Percentiles rank a stretch among this genome's conserved stretches.
Conservation (phyloP, 1,140 invertebrate genomes). For the Aphelenchoides fujianensis region DNA sequence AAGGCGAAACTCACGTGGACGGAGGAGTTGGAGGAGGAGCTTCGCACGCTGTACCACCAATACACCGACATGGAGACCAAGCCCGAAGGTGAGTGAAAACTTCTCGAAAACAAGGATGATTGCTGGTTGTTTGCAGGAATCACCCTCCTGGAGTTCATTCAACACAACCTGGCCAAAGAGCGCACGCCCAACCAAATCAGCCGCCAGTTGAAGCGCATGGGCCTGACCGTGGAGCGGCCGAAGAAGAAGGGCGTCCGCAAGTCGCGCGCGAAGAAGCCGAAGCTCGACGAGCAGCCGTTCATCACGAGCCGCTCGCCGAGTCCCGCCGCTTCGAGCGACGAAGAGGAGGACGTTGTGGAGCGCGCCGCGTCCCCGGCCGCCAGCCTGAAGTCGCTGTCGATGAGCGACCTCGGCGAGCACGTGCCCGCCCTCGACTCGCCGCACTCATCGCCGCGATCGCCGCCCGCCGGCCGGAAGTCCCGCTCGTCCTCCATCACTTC, state of each 20-base stretch:
- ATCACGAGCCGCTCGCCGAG: neutral
- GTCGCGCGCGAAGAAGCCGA: neutral
- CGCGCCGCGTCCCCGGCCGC: neutral
- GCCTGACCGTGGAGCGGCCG: neutral
- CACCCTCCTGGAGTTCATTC: conserved; percentile 19
- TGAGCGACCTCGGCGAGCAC: neutral
- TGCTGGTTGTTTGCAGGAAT: neutral
- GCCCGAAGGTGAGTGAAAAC: conserved; percentile 18
- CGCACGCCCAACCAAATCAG: conserved; percentile 19
- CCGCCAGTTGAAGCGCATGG: conserved; percentile 15
- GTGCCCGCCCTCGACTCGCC: too few relatives aligned
- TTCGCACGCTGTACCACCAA: conserved; percentile 15
- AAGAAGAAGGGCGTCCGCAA: neutral
- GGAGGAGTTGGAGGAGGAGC: conserved; percentile 24
- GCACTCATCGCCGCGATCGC: too few relatives aligned
- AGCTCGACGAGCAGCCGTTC: neutral
- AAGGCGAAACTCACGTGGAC: conserved; percentile 10
- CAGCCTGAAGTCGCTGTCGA: neutral
- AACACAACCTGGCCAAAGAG: conserved; percentile 15
- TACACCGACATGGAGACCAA: conserved; percentile 22
- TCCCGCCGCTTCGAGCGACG: neutral
- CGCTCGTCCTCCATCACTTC: too few relatives aligned
- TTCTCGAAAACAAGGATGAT: neutral
- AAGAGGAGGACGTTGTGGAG: neutral
- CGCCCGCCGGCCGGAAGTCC: too few relatives aligned